A percentile compares a stretch with the other conserved stretches of the same genome.
phyloP scores from a whole-genome alignment of 2,888 invertebrate species.

The Kryphioiulus occultus region DNA sequence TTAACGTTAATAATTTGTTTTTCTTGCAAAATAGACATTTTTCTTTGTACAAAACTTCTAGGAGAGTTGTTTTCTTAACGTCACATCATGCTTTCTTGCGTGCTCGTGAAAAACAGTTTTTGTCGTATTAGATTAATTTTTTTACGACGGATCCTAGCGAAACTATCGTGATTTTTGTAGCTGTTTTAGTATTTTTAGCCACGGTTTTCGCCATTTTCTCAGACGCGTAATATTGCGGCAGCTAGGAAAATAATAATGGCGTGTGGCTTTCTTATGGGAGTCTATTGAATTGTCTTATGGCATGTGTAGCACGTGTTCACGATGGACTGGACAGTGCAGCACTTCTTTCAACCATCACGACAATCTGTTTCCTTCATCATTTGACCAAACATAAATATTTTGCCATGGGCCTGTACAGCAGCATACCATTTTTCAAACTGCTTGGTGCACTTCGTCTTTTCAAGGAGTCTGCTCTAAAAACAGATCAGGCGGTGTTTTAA shows the following conservation, averaged over 20 bases:
- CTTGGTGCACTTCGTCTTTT: neutral
- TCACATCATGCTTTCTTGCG: too few species aligned
- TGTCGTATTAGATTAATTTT: neutral
- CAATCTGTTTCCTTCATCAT: conserved; percentile 43
- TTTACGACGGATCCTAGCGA: neutral
- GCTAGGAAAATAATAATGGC: neutral
- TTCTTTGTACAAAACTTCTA: too few species aligned
- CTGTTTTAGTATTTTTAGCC: neutral
- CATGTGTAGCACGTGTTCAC: conserved; percentile 15
- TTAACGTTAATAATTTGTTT: too few species aligned
- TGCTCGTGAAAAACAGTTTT: too few species aligned
- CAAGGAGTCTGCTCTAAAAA: neutral
- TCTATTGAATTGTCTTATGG: conserved; percentile 39
- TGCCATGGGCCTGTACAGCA: conserved; percentile 29
- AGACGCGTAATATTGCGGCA: neutral
- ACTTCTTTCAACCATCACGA: conserved; percentile 38
- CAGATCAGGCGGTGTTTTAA: conserved; percentile 36
- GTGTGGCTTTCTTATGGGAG: conserved; percentile 24
- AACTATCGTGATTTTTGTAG: neutral
- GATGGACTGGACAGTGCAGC: conserved; percentile 42
- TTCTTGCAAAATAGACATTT: too few species aligned
- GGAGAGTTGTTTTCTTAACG: too few species aligned
- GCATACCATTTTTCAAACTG: conserved; percentile 41
- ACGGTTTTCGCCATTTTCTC: neutral
- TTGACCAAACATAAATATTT: conserved; percentile 42